Evolutionary conservation across 2,113 vertebrate species (phyloP).

Genomic region (Austrofundulus limnaeus): DNA sequence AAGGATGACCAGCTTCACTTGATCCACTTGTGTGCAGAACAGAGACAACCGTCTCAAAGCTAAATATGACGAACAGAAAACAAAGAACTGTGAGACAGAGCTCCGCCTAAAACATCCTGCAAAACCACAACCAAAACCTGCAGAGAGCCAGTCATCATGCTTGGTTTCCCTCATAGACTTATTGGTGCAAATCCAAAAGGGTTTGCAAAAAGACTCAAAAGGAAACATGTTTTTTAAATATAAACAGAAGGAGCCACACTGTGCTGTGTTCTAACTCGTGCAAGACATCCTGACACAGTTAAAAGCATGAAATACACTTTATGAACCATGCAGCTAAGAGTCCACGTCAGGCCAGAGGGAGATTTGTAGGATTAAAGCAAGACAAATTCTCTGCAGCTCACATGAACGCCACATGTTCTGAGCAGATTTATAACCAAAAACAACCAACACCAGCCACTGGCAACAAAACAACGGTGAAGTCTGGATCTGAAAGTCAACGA

Average conservation of each 20-base stretch:
- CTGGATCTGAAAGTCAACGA: not conserved
- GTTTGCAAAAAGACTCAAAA: slow-evolving; percentile 13
- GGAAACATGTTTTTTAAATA: slow-evolving; percentile 12
- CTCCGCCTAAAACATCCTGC: slow-evolving; percentile 37
- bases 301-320: slow-evolving; percentile 1
- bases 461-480: not conserved
- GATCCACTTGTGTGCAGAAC: slow-evolving; percentile 53
- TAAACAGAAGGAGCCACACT: not conserved
- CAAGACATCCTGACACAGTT: not conserved
- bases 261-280: not conserved
- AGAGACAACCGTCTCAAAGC: slow-evolving; percentile 58
- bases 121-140: slow-evolving; percentile 5
- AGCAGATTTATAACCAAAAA: not conserved
- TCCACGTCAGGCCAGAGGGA: not conserved
- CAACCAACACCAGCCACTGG: not conserved
- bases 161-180: slow-evolving; percentile 51
- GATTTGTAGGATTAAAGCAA: not conserved
- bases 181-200: slow-evolving; percentile 52
- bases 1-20: slow-evolving; percentile 20
- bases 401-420: not conserved
- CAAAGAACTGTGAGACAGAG: slow-evolving; percentile 41
- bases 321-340: slow-evolving; percentile 10
- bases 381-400: not conserved
- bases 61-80: slow-evolving; percentile 53
- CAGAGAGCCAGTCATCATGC: slow-evolving; percentile 45